Evolutionary conservation across 1,140 invertebrate genomes (phyloP).

Genomic region (Platyscapa corneri): DNA sequence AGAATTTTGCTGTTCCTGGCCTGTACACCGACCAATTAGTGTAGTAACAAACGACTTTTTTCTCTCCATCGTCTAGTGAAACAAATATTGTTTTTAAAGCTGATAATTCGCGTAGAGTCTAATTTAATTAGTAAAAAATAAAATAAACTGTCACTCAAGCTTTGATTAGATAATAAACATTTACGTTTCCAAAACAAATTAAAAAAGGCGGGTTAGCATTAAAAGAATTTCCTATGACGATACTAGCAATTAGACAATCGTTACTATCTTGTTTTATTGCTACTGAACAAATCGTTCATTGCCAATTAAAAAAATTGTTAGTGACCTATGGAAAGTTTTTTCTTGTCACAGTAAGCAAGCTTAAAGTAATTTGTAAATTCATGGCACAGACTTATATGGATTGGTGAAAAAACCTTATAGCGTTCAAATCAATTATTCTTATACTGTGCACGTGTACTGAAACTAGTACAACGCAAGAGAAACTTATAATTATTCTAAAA

Average conservation of each 20-base stretch:
- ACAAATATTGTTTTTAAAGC: background rate
- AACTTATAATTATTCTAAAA: conserved; percentile 15
- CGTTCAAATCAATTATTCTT: conserved; percentile 38
- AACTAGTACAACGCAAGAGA: background rate
- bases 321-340: conserved; percentile 15
- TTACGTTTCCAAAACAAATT: background rate
- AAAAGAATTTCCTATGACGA: background rate
- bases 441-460: conserved; percentile 11
- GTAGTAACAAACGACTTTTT: conserved; percentile 91
- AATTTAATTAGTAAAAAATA: background rate
- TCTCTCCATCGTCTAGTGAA: conserved; percentile 73
- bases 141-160: background rate
- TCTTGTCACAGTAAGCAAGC: background rate
- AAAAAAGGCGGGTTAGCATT: background rate
- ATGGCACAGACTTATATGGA: background rate
- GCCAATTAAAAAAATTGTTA: conserved; percentile 14
- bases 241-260: background rate
- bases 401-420: background rate
- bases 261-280: background rate
- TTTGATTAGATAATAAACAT: background rate
- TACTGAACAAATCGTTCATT: conserved; percentile 16
- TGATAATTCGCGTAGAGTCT: background rate
- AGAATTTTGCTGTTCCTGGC: conserved; percentile 91
- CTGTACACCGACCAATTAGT: conserved; percentile 96
- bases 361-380: conserved; percentile 14